These are phyloP conservation scores for Urocyon cinereoargenteus DNA, from an alignment of 2,797 vertebrate species.

Conservation along the genomic window DNA sequence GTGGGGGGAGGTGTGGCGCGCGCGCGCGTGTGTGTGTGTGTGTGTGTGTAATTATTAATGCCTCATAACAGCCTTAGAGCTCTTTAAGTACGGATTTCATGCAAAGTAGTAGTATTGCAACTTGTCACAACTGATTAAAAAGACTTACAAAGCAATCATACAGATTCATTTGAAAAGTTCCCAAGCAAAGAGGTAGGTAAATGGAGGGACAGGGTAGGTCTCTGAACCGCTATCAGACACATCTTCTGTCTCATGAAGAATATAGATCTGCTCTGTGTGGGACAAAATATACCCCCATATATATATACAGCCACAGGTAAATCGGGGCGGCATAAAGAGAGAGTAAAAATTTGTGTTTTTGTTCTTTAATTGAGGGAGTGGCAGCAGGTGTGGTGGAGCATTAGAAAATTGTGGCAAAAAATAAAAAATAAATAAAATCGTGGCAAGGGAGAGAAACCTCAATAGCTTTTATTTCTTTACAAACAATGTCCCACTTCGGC, in stretches of 20 bases:
- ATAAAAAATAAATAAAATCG: neutral
- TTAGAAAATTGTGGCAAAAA: conserved; percentile 37
- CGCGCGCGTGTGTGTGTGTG: neutral
- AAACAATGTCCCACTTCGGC: conserved; percentile 64
- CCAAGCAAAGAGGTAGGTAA: neutral
- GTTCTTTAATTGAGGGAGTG: neutral
- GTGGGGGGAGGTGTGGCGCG: neutral
- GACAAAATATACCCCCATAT: neutral
- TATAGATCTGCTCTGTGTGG: neutral
- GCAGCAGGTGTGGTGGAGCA: neutral
- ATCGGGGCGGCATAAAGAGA: conserved; percentile 42
- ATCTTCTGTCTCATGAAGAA: conserved; percentile 31
- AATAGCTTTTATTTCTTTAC: conserved; percentile 74
- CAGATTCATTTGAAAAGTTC: conserved; percentile 5
- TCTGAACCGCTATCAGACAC: conserved; percentile 13
- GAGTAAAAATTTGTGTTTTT: conserved; percentile 26
- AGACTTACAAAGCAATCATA: neutral
- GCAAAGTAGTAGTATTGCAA: neutral
- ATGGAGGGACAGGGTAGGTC: neutral
- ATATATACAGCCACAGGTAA: neutral
- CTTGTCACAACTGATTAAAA: neutral
- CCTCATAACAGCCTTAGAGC: neutral
- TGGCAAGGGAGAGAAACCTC: conserved; percentile 35
- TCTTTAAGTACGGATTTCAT: neutral
- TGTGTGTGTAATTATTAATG: neutral